Percentiles rank a stretch among this genome's conserved stretches.
These are phyloP conservation scores for Alosa alosa DNA, from an alignment of 2,113 vertebrate genomes.

Conservation along the genomic window DNA sequence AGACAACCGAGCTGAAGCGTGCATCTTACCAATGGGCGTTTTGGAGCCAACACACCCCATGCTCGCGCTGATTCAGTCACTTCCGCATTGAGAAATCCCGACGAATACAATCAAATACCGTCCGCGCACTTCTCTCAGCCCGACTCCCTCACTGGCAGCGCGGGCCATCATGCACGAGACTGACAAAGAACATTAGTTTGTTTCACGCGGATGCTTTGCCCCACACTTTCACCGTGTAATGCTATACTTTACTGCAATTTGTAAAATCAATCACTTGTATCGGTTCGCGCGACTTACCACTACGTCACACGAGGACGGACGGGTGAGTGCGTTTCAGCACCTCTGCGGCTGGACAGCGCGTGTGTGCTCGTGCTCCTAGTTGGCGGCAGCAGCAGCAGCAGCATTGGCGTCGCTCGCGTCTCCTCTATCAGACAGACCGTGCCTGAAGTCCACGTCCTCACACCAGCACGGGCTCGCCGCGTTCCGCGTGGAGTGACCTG, in stretches of 20 bases:
- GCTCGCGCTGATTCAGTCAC: conserved; percentile 51
- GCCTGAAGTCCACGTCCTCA: conserved; percentile 36
- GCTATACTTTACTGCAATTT: not conserved
- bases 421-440: conserved; percentile 17
- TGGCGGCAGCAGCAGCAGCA: conserved; percentile 25
- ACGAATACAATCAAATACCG: not conserved
- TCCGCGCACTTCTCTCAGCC: not conserved
- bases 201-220: not conserved
- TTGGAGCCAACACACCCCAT: conserved; percentile 89
- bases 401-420: conserved; percentile 25
- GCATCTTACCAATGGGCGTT: conserved; percentile 82
- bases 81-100: conserved; percentile 34
- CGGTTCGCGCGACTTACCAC: conserved; percentile 19
- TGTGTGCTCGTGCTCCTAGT: conserved; percentile 33
- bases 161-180: not conserved
- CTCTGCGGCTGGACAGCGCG: conserved; percentile 61
- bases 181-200: not conserved
- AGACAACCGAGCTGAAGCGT: conserved; percentile 42
- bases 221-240: not conserved
- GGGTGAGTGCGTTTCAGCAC: conserved; percentile 60
- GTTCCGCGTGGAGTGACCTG: conserved; percentile 4
- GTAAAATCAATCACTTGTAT: not conserved
- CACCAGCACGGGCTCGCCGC: conserved; percentile 26
- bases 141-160: not conserved
- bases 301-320: conserved; percentile 57